phyloP scores from a whole-genome alignment of 2,797 vertebrate species.

The Channallabes apus region DNA sequence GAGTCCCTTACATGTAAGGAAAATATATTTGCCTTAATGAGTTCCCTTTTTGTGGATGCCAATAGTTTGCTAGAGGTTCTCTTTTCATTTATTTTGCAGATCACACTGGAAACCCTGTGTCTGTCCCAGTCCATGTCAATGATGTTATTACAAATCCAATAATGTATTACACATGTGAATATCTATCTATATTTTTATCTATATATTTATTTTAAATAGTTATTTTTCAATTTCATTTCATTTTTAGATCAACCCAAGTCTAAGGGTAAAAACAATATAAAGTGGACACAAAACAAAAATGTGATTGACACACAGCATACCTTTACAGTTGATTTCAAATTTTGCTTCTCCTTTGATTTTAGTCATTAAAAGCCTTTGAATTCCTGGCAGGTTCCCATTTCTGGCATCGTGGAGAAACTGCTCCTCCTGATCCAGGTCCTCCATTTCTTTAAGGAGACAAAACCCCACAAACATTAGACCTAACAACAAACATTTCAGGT shows the following conservation, averaged over 20 bases:
- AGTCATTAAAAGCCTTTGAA: slow-evolving; percentile 79
- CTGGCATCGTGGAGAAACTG: slow-evolving; percentile 86
- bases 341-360: slow-evolving; percentile 70
- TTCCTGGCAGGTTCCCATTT: slow-evolving; percentile 85
- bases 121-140: neutral
- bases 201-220: too few species aligned
- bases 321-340: slow-evolving; percentile 94
- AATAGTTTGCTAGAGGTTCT: neutral
- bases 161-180: neutral
- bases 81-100: neutral
- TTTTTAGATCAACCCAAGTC: neutral
- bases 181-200: too few species aligned
- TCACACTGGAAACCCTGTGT: neutral
- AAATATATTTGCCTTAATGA: neutral
- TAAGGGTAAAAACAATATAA: neutral
- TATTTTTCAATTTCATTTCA: too few species aligned
- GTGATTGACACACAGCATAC: slow-evolving; percentile 61
- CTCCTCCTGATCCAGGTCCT: slow-evolving; percentile 82
- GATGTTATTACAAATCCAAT: neutral
- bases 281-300: neutral
- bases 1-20: neutral
- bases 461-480: neutral
- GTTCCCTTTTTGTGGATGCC: neutral
- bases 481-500: neutral
- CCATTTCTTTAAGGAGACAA: slow-evolving; percentile 64